Conservation (phyloP, 1,140 invertebrate species). For the Nymphalis io region DNA sequence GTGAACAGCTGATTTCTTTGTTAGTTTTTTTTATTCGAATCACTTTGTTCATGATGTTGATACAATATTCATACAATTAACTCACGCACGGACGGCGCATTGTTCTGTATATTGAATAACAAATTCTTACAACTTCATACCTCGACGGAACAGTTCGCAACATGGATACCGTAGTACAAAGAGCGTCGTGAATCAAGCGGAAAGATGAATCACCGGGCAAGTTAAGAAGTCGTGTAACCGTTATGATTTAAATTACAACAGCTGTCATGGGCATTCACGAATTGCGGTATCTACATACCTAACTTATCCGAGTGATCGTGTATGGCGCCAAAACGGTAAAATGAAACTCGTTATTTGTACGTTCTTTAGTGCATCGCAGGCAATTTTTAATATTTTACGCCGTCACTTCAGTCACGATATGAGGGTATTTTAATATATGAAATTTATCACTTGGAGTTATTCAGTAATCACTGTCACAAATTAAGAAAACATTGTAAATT, state of each 20-base stretch:
- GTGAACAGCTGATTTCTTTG: slow-evolving; percentile 59
- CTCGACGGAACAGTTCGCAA: slow-evolving; percentile 22
- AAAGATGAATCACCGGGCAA: slow-evolving; percentile 74
- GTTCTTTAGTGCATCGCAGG: slow-evolving; percentile 25
- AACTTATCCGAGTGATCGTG: slow-evolving; percentile 45
- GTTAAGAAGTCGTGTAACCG: slow-evolving; percentile 65
- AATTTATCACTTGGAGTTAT: slow-evolving; percentile 5
- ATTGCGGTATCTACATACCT: slow-evolving; percentile 71
- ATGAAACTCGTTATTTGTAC: slow-evolving; percentile 44
- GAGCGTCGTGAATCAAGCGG: slow-evolving; percentile 65
- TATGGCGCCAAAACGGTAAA: slow-evolving; percentile 58
- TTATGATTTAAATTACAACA: slow-evolving; percentile 77
- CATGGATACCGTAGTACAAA: slow-evolving; percentile 28
- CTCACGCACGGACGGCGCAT: slow-evolving; percentile 30
- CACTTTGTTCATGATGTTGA: slow-evolving; percentile 23
- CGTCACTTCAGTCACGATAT: slow-evolving; percentile 9
- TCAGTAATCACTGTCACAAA: not conserved
- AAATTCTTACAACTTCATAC: slow-evolving; percentile 27
- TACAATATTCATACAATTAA: slow-evolving; percentile 23
- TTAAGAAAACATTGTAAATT: not conserved
- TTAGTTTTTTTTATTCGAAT: slow-evolving; percentile 28
- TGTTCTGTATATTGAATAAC: slow-evolving; percentile 37
- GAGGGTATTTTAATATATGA: slow-evolving; percentile 3
- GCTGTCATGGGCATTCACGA: slow-evolving; percentile 66
- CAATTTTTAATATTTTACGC: slow-evolving; percentile 25